Percentiles rank a stretch among this genome's conserved stretches.
phyloP scores from a whole-genome alignment of 2,888 invertebrate species.

The Helobdella robusta region DNA sequence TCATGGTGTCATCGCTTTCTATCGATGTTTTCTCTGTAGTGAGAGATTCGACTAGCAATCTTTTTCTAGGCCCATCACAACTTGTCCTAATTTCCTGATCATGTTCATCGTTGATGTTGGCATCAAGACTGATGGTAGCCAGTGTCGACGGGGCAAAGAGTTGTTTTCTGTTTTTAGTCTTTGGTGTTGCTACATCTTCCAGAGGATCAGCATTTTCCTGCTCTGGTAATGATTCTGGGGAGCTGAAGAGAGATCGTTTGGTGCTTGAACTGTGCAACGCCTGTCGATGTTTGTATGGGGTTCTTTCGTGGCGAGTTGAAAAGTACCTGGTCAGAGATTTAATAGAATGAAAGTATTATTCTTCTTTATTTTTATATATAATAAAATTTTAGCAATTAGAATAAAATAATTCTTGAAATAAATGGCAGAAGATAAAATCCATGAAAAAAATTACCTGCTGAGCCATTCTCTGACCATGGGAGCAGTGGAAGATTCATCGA shows the following conservation, averaged over 20 bases:
- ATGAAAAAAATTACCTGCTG: conserved; percentile 23
- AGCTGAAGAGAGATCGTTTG: conserved; percentile 31
- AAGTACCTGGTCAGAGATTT: too few relatives aligned
- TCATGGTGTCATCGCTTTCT: conserved; percentile 20
- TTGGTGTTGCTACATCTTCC: neutral
- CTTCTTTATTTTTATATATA: too few relatives aligned
- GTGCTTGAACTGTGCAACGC: conserved; percentile 18
- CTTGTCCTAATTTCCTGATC: neutral
- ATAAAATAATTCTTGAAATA: too few relatives aligned
- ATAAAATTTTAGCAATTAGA: too few relatives aligned
- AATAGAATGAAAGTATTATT: too few relatives aligned
- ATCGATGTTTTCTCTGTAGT: neutral
- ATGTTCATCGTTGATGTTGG: neutral
- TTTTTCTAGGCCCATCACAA: neutral
- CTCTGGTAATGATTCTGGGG: conserved; percentile 5
- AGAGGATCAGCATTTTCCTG: neutral
- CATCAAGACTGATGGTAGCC: neutral
- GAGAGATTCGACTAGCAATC: conserved; percentile 12
- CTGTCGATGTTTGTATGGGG: conserved; percentile 22
- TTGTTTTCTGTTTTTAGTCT: neutral
- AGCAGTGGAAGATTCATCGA: conserved; percentile 9
- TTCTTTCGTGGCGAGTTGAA: conserved; percentile 15
- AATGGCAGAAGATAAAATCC: too few relatives aligned
- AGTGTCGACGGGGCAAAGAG: neutral
- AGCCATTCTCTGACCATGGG: conserved; percentile 30